A percentile compares a stretch with the other conserved stretches of the same genome.
phyloP scores from a whole-genome alignment of 2,888 invertebrate genomes.

The Lasioglossum malachurum region DNA sequence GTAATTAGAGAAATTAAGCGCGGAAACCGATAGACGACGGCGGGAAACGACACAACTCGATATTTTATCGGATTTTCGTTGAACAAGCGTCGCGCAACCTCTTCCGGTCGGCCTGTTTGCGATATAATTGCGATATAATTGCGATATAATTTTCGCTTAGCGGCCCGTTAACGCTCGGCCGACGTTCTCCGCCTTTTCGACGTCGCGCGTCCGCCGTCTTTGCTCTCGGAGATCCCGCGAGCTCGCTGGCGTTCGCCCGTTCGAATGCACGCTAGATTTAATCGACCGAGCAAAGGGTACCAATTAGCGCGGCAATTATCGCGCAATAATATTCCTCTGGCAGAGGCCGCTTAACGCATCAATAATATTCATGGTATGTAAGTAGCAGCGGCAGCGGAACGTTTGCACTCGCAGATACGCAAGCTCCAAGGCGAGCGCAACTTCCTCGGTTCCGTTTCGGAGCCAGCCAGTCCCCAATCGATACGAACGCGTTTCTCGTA shows the following conservation, averaged over 20 bases:
- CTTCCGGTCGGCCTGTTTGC: slow-evolving; percentile 13
- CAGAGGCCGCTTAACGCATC: slow-evolving; percentile 65
- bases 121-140: slow-evolving; percentile 10
- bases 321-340: slow-evolving; percentile 66
- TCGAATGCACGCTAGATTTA: slow-evolving; percentile 46
- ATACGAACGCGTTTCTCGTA: slow-evolving; percentile 53
- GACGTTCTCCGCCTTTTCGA: slow-evolving; percentile 1
- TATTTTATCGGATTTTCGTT: slow-evolving; percentile 56
- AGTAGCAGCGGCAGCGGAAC: slow-evolving; percentile 39
- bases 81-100: slow-evolving; percentile 23
- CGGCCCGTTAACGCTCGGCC: not conserved
- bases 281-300: slow-evolving; percentile 52
- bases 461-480: slow-evolving; percentile 47
- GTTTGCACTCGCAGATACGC: slow-evolving; percentile 12
- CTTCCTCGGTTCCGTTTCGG: slow-evolving; percentile 42
- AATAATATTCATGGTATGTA: slow-evolving; percentile 69
- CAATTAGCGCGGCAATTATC: slow-evolving; percentile 68
- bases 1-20: slow-evolving; percentile 65
- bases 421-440: not conserved
- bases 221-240: slow-evolving; percentile 6
- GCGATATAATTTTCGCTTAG: slow-evolving; percentile 35
- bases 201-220: slow-evolving; percentile 8
- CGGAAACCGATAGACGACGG: slow-evolving; percentile 50
- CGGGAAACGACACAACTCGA: slow-evolving; percentile 26
- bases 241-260: slow-evolving; percentile 35